Evolutionary conservation across 2,888 invertebrate species (phyloP).

Genomic region (Asteroscopus sphinx): DNA sequence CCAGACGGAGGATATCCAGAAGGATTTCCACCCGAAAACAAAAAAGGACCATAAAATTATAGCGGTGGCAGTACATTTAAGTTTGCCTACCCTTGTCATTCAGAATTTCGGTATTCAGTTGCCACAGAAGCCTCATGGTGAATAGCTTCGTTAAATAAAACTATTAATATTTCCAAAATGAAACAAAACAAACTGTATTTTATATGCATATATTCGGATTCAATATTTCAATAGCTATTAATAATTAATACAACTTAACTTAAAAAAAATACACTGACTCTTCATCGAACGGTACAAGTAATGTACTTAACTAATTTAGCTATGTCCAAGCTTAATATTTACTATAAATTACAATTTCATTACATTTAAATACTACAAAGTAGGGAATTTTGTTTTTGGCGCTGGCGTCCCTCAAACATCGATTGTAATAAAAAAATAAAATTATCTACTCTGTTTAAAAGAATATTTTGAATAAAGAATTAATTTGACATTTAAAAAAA

Average conservation of each 20-base stretch:
- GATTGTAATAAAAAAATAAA: constrained; percentile 26
- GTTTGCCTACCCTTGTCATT: too few species aligned
- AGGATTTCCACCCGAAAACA: too few species aligned
- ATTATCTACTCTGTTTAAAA: constrained; percentile 24
- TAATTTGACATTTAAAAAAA: constrained; percentile 4
- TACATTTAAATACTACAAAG: constrained; percentile 77
- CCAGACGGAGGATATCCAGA: too few species aligned
- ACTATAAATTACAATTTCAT: constrained; percentile 88
- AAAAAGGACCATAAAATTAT: too few species aligned
- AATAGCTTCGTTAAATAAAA: too few species aligned
- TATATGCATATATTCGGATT: constrained; percentile 89
- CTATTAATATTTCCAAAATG: constrained; percentile 55
- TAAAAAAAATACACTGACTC: constrained; percentile 87
- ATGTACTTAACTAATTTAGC: constrained; percentile 83
- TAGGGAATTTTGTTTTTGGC: constrained; percentile 43
- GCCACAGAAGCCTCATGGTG: too few species aligned
- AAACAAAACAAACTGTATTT: constrained; percentile 78
- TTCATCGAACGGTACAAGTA: constrained; percentile 78
- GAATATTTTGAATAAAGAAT: constrained; percentile 17
- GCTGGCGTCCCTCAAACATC: constrained; percentile 53
- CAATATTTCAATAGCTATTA: constrained; percentile 88
- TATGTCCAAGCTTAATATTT: constrained; percentile 86
- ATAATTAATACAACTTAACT: constrained; percentile 86
- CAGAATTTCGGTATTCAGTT: too few species aligned
- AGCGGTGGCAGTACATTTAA: too few species aligned